Evolutionary conservation across 2,888 invertebrate genomes (phyloP).

Genomic region (Poecilus cupreus): DNA sequence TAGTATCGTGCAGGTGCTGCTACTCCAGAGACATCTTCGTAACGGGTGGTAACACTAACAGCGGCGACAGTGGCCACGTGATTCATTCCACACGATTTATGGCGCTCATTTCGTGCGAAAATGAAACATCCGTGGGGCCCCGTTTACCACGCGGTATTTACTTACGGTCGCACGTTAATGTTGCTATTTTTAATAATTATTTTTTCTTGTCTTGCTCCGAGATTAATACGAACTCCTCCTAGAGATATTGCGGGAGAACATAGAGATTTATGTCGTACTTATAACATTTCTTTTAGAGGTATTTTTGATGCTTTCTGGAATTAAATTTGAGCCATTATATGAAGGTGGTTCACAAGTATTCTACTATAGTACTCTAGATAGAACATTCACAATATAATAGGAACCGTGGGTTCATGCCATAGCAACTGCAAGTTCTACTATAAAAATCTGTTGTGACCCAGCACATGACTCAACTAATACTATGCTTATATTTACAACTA

Average conservation of each 20-base stretch:
- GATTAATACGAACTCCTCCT: conserved; percentile 25
- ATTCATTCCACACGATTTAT: conserved; percentile 45
- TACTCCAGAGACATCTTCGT: neutral
- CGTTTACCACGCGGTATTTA: conserved; percentile 25
- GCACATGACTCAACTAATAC: too few species aligned
- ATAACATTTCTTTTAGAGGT: conserved; percentile 31
- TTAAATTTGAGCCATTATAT: neutral
- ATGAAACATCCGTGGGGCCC: conserved; percentile 22
- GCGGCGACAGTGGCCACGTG: conserved; percentile 34
- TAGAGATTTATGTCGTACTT: conserved; percentile 31
- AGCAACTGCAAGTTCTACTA: too few species aligned
- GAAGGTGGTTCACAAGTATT: too few species aligned
- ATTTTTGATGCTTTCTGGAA: conserved; percentile 20
- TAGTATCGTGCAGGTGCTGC: neutral
- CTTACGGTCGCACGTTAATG: conserved; percentile 38
- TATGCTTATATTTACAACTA: too few species aligned
- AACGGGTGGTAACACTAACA: neutral
- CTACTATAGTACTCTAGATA: too few species aligned
- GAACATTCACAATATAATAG: too few species aligned
- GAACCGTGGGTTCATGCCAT: too few species aligned
- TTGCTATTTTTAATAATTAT: conserved; percentile 55
- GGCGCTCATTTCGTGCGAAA: conserved; percentile 29
- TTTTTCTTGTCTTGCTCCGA: conserved; percentile 47
- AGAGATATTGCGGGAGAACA: neutral
- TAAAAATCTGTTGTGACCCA: too few species aligned